Base-by-base conservation (phyloP, 2,113 vertebrate species). In the Barbus barbus region DNA sequence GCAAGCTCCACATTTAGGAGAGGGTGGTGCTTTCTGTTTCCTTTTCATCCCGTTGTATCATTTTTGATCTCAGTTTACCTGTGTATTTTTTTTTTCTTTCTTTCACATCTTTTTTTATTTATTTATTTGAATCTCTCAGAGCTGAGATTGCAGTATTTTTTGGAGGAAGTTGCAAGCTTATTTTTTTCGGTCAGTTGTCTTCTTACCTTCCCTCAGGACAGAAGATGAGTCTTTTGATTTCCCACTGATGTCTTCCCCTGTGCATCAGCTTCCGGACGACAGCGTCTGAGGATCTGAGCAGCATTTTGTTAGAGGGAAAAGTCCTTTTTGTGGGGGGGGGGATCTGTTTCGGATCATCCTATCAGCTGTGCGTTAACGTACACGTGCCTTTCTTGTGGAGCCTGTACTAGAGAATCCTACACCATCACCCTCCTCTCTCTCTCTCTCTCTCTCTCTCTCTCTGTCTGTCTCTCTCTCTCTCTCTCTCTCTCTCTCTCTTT, bases 361-460 rank as follows among this genome's bases (percentile, higher is more conserved):
- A 72, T 71, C 61, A 75, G 24, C 78, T 81, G 38, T 67, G 60
- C 36, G 38, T 65, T 80, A 75, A 44, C 41, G 44, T 74, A 74
- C 72, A 48, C 73, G 61, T 28, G 69, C 24, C 61, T 46, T 48
- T 48, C 41, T 51, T 28, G 60, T 69, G 78, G 73, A 78, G 74
- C 61, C 33, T 71, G 80, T 87, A 26, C 82, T 73, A n/a, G 86
- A 87, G 71, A 79, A 86, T 53, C 85, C 82, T 86, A 74, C 77
- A 20, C 69, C n/a, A 51, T 61, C 75, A 56, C 75, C 51, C 82
- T 61, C 81, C 78, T 12, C 65, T 28, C 48, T 51, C 67, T 72
- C 78, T 58, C 77, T 63, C 46, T 26, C 82, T 58, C 73, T 82
- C 33, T 63, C 71, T 31, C 31, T 31, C 31, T 31, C 31, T 31